Evolutionary conservation across 2,888 invertebrate species (phyloP), one percentile per base, ranked within the genome.

Genomic region (Microctonus hyperodae): DNA sequence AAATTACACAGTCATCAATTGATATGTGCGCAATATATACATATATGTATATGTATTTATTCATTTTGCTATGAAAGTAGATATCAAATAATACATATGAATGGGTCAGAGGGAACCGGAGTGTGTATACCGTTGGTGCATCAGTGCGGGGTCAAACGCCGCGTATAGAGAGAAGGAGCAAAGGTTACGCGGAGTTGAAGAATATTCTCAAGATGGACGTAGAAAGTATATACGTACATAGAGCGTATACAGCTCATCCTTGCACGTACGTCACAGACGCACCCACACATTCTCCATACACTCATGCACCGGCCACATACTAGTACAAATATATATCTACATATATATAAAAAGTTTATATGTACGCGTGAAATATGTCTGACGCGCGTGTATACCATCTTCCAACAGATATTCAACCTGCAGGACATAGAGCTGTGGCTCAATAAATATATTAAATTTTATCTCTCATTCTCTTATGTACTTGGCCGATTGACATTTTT

Each of bases 401-500:
- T 20, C 48, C 31, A 22, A 9, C 37, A 23, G 40, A 62, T 44
- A 44, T 62, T 51, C 10, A 53, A 62, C 53, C 37, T 28, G 37
- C 16, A 25, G 53, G 57, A 51, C 51, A 16, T 44, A 0, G 2
- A 44, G 16, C 16, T 7, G 16, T 37, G 57, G 50, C 58, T 58
- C 50, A 61, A 61, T 62, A 67, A 67, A 63, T 64, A 65, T 33
- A 25, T 25, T 23, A 22, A 22, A 13, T 28, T 65, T 50, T 60
- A 28, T 40, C 20, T 57, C 59, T 31, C 28, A 57, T 55, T n/a
- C 40, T 20, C 31, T 51, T 20, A 44, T 44, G 44, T 44, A 16
- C 48, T 62, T 61, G 57, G 51, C 37, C 66, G 68, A 63, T 67
- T 35, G 53, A 65, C 57, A 59, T 53, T 65, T 67, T 57, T 62